Conservation (phyloP, 2,797 vertebrate genomes). For the Hyperoplus immaculatus region DNA sequence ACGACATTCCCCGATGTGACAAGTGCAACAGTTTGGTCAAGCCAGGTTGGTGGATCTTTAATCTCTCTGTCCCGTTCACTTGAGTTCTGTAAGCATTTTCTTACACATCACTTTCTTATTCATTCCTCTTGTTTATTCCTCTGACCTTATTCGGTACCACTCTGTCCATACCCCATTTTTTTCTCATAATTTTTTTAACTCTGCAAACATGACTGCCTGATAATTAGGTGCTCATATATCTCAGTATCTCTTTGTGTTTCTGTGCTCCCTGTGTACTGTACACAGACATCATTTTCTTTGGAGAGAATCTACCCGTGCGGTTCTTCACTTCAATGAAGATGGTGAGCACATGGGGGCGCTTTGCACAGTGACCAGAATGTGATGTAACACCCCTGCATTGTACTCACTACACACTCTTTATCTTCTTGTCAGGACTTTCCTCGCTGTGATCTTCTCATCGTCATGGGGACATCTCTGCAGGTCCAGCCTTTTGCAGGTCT, state of each 20-base stretch:
- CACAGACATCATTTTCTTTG: conserved; percentile 94
- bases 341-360: conserved; percentile 75
- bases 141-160: no score
- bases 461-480: conserved; percentile 95
- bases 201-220: background rate
- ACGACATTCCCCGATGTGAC: conserved; percentile 90
- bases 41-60: conserved; percentile 84
- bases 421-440: conserved; percentile 88
- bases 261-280: conserved; percentile 4
- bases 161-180: no score
- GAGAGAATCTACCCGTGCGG: conserved; percentile 90
- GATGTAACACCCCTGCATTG: conserved; percentile 1
- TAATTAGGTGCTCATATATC: background rate
- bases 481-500: conserved; percentile 94
- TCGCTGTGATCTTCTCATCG: conserved; percentile 90
- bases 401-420: background rate
- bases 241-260: background rate
- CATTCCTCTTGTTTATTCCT: background rate
- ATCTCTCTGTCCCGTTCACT: background rate
- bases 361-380: background rate
- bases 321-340: conserved; percentile 92
- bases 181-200: no score
- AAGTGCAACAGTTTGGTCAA: conserved; percentile 91
- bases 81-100: background rate
- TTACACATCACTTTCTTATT: background rate